These are phyloP conservation scores for Antennarius striatus DNA, from an alignment of 2,113 vertebrate genomes.

Conservation along the genomic window DNA sequence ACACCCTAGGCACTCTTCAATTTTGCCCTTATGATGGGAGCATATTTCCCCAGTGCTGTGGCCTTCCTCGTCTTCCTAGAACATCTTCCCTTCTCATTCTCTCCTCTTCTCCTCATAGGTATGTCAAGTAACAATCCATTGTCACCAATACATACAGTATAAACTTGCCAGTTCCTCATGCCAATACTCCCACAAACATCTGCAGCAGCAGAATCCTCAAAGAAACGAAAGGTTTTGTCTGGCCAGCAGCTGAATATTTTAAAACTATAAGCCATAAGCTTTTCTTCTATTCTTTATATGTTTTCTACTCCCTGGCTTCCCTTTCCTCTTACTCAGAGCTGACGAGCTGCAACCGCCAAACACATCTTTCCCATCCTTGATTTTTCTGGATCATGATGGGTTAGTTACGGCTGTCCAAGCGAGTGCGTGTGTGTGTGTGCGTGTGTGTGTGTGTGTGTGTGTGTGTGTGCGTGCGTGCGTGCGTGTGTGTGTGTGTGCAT, in stretches of 20 bases:
- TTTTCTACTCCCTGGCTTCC: not conserved
- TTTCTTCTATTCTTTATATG: not conserved
- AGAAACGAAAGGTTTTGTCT: too few species aligned
- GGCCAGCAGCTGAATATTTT: conserved; percentile 4
- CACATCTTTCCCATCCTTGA: conserved; percentile 39
- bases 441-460: not conserved
- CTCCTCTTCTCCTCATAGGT: too few species aligned
- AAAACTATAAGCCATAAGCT: conserved; percentile 13
- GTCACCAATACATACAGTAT: too few species aligned
- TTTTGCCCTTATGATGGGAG: conserved; percentile 66
- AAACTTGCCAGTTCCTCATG: too few species aligned
- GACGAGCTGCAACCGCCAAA: not conserved
- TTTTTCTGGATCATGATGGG: conserved; percentile 40
- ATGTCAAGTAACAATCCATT: too few species aligned
- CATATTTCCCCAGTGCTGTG: conserved; percentile 70
- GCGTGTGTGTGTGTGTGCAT: conserved; percentile 8
- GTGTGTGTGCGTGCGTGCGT: conserved; percentile 12
- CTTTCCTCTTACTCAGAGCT: not conserved
- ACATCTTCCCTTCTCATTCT: too few species aligned
- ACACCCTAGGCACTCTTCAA: conserved; percentile 63
- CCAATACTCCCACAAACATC: too few species aligned
- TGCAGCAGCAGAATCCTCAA: too few species aligned
- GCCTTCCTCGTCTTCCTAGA: conserved; percentile 43
- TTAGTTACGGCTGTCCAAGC: conserved; percentile 20
- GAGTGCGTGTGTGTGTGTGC: too few species aligned